A percentile compares a stretch with the other conserved stretches of the same genome.
Conservation (phyloP, 2,113 vertebrate species). For the Chloropsis hardwickii region DNA sequence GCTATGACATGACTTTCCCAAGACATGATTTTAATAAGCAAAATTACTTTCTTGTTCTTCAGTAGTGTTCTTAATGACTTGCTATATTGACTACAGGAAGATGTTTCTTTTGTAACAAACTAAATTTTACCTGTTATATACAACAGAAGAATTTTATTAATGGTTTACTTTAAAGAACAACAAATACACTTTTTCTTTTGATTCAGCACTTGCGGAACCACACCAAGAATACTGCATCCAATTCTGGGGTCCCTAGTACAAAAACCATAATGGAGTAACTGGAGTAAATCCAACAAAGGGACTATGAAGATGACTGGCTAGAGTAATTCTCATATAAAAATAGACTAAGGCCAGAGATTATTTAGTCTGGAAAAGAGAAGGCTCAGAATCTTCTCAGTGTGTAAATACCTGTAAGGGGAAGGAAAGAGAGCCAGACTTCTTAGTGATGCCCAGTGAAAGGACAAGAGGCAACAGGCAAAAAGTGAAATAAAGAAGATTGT, state of each 20-base stretch:
- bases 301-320: neutral
- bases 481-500: neutral
- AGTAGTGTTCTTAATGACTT: neutral
- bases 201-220: neutral
- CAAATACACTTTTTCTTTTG: neutral
- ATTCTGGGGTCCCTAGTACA: neutral
- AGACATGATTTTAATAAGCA: neutral
- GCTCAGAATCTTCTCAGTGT: neutral
- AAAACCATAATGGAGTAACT: neutral
- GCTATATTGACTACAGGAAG: neutral
- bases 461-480: neutral
- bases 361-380: neutral
- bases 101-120: neutral
- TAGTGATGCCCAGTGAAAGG: neutral
- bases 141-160: accelerated
- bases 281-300: neutral
- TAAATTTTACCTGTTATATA: neutral
- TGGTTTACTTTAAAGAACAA: neutral
- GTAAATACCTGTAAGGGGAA: neutral
- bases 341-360: neutral
- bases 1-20: neutral
- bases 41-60: neutral
- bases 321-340: neutral
- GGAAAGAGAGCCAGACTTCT: neutral
- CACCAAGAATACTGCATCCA: neutral